Conservation (phyloP, 2,113 vertebrate genomes). For the Perca schrenkii region DNA sequence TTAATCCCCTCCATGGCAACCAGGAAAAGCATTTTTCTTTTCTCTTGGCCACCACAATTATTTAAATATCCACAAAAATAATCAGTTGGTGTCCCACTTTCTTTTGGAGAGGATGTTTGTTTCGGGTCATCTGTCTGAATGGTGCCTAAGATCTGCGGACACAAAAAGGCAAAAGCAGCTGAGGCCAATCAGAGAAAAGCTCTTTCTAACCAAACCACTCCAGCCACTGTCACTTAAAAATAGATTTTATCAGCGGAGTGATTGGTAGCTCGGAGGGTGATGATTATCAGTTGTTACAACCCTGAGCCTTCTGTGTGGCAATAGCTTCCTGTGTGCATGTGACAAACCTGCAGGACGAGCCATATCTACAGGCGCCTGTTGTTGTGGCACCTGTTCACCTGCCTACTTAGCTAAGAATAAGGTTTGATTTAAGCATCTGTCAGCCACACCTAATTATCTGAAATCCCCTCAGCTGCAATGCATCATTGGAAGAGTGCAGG, state of each 20-base stretch:
- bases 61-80: constrained; percentile 59
- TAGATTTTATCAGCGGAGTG: constrained; percentile 31
- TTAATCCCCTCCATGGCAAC: constrained; percentile 78
- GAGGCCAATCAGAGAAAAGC: background rate
- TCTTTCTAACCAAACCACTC: constrained; percentile 34
- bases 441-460: constrained; percentile 35
- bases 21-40: constrained; percentile 59
- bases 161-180: constrained; percentile 30
- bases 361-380: constrained; percentile 47
- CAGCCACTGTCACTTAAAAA: constrained; percentile 12
- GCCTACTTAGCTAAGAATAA: constrained; percentile 18
- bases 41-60: constrained; percentile 33
- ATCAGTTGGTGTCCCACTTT: constrained; percentile 48
- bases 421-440: constrained; percentile 47
- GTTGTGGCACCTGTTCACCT: constrained; percentile 45
- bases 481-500: background rate
- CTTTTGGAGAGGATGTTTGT: constrained; percentile 27
- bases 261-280: constrained; percentile 11
- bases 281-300: constrained; percentile 39
- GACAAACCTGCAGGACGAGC: constrained; percentile 59
- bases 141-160: constrained; percentile 10
- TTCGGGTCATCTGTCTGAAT: constrained; percentile 44
- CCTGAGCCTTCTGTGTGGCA: constrained; percentile 6
- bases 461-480: background rate
- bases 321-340: constrained; percentile 26